These are phyloP conservation scores for Callimorpha dominula DNA, from an alignment of 2,888 invertebrate genomes.

Conservation along the genomic window DNA sequence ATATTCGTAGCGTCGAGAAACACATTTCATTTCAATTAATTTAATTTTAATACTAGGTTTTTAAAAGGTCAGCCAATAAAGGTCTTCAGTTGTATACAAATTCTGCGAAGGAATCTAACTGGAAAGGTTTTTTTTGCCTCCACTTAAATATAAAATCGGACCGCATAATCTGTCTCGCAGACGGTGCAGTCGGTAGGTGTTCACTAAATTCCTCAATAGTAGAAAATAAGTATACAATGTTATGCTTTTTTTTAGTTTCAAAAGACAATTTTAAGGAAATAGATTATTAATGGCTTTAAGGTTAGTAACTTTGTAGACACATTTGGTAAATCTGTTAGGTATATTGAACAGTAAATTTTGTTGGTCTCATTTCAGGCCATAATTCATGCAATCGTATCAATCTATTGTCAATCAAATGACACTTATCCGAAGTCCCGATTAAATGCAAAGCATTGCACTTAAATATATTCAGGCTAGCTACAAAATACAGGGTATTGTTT, in stretches of 20 bases:
- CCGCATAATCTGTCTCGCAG: not conserved
- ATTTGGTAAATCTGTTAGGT: slow-evolving; percentile 33
- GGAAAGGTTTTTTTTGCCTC: not conserved
- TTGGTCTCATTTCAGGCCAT: slow-evolving; percentile 31
- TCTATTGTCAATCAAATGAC: slow-evolving; percentile 29
- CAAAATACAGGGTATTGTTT: slow-evolving; percentile 8
- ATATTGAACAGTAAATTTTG: slow-evolving; percentile 25
- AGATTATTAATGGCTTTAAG: slow-evolving; percentile 35
- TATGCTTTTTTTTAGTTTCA: slow-evolving; percentile 12
- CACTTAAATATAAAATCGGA: not conserved
- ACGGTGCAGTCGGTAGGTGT: not conserved
- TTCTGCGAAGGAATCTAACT: not conserved
- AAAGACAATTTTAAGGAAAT: slow-evolving; percentile 29
- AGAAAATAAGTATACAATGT: not conserved
- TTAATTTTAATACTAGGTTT: not conserved
- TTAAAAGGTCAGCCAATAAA: not conserved
- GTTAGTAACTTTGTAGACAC: slow-evolving; percentile 34
- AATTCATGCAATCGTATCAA: slow-evolving; percentile 34
- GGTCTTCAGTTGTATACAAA: not conserved
- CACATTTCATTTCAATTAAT: not conserved
- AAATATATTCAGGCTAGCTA: not conserved
- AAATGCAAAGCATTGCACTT: slow-evolving; percentile 4
- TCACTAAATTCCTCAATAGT: not conserved
- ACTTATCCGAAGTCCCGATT: slow-evolving; percentile 27
- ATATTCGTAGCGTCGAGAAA: not conserved